These are phyloP conservation scores for Chrysomela aeneicollis DNA, from an alignment of 2,888 invertebrate genomes.

Conservation along the genomic window DNA sequence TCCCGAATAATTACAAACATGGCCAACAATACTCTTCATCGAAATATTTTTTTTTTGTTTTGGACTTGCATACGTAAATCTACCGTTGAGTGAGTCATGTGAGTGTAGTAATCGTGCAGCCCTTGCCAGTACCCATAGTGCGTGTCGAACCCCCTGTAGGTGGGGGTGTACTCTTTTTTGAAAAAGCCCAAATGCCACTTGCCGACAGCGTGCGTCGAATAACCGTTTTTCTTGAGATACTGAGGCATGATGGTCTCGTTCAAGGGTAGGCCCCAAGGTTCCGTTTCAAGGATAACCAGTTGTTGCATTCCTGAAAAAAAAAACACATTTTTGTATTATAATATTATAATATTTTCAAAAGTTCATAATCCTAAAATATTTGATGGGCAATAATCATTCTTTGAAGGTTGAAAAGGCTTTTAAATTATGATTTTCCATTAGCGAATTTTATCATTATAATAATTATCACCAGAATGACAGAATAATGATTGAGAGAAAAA, in stretches of 20 bases:
- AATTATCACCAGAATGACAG: too few relatives aligned
- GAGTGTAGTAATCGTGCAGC: conserved; percentile 80
- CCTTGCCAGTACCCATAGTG: conserved; percentile 89
- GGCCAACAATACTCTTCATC: too few relatives aligned
- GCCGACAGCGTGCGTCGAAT: conserved; percentile 79
- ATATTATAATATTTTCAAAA: too few relatives aligned
- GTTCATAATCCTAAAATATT: too few relatives aligned
- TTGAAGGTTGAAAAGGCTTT: too few relatives aligned
- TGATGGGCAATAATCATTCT: too few relatives aligned
- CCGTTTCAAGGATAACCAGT: conserved; percentile 72
- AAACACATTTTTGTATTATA: too few relatives aligned
- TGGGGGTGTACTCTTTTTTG: conserved; percentile 74
- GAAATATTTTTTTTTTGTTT: not conserved
- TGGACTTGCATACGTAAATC: not conserved
- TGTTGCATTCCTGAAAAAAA: conserved; percentile 73
- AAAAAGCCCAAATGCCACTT: conserved; percentile 90
- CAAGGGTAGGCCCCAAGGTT: conserved; percentile 77
- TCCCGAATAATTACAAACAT: too few relatives aligned
- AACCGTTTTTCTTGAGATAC: conserved; percentile 73
- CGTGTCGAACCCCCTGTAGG: conserved; percentile 78
- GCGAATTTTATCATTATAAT: too few relatives aligned
- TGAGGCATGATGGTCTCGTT: conserved; percentile 67
- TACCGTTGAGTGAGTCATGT: conserved; percentile 64
- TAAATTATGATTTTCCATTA: too few relatives aligned
- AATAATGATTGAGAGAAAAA: too few relatives aligned